Conservation (phyloP, 1,140 invertebrate genomes). For the Drosophila truncata region DNA sequence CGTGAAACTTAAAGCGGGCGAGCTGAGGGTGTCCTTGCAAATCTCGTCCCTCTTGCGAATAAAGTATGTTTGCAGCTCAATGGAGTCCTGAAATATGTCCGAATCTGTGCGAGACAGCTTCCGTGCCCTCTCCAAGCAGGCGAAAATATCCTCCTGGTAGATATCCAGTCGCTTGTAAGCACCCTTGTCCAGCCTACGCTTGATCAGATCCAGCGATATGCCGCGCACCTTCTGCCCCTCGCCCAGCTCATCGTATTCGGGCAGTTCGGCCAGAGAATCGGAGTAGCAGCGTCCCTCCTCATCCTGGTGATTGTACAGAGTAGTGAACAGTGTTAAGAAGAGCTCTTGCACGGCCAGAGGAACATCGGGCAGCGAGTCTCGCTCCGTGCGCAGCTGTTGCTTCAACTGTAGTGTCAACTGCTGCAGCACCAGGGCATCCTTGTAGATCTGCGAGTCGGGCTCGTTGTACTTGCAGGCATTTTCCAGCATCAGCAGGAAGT, state of each 20-base stretch:
- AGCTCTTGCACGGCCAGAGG: constrained; percentile 95
- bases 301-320: constrained; percentile 98
- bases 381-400: constrained; percentile 92
- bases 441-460: constrained; percentile 99
- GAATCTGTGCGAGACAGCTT: constrained; percentile 95
- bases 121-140: constrained; percentile 95
- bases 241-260: constrained; percentile 93
- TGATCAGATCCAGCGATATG: constrained; percentile 94
- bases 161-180: constrained; percentile 96
- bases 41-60: constrained; percentile 91
- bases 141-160: constrained; percentile 99
- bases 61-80: constrained; percentile 97
- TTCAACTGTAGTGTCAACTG: constrained; percentile 96
- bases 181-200: constrained; percentile 93
- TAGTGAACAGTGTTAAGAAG: constrained; percentile 95
- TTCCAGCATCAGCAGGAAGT: constrained; percentile 99
- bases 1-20: constrained; percentile 94
- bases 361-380: constrained; percentile 95
- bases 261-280: constrained; percentile 97
- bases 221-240: constrained; percentile 89
- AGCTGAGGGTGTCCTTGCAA: constrained; percentile 92
- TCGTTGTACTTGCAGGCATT: constrained; percentile 99
- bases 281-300: constrained; percentile 98
- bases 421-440: constrained; percentile 97
- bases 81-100: constrained; percentile 95